phyloP scores from a whole-genome alignment of 2,113 vertebrate species.

The Elephantulus edwardii region DNA sequence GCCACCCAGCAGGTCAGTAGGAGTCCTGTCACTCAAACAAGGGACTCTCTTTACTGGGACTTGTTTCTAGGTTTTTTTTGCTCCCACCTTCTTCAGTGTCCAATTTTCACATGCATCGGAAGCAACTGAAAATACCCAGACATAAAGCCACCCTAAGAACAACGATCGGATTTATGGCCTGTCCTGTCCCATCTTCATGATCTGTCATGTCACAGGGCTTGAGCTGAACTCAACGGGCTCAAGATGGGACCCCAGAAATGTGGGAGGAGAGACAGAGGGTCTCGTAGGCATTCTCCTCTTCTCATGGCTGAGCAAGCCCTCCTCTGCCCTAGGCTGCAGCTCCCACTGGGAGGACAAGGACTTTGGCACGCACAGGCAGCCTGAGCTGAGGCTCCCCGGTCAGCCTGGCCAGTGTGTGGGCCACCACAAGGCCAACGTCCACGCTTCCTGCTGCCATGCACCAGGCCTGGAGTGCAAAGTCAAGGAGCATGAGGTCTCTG shows the following conservation, averaged over 20 bases:
- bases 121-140: no score
- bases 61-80: background rate
- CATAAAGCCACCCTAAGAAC: no score
- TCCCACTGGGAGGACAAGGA: conserved; percentile 67
- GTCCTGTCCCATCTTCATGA: no score
- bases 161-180: no score
- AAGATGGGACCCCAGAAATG: no score
- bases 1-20: background rate
- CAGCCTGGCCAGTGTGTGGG: conserved; percentile 71
- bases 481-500: conserved; percentile 74
- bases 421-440: conserved; percentile 61
- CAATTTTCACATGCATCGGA: no score
- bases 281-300: no score
- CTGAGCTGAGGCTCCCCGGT: conserved; percentile 5
- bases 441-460: conserved; percentile 85
- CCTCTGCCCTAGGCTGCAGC: conserved; percentile 84
- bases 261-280: background rate
- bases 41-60: background rate
- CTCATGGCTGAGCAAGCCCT: background rate
- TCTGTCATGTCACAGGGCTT: background rate
- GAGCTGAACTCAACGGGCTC: no score
- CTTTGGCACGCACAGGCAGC: conserved; percentile 50
- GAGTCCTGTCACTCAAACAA: background rate
- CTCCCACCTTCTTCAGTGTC: no score
- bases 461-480: conserved; percentile 86